Conservation (phyloP, 2,888 invertebrate species). For the Calliphora vomitoria region DNA sequence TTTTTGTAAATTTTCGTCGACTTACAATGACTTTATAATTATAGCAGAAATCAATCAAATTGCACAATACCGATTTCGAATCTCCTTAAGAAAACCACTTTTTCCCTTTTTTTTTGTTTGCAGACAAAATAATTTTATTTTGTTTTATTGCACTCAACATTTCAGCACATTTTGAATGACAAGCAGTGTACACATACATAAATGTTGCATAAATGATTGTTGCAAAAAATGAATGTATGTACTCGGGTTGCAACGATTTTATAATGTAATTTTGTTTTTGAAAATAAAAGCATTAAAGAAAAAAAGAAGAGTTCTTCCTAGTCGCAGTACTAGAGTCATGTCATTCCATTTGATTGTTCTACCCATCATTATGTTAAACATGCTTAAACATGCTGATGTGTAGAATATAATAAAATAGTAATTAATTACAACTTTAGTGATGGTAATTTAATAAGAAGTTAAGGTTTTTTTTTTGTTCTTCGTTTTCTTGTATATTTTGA, state of each 20-base stretch:
- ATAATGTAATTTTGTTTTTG: conserved; percentile 34
- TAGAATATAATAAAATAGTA: conserved; percentile 65
- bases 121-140: conserved; percentile 10
- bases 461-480: conserved; percentile 1
- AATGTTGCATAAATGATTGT: conserved; percentile 38
- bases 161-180: conserved; percentile 73
- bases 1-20: conserved; percentile 72
- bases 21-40: conserved; percentile 73
- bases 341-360: conserved; percentile 58
- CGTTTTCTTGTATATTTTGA: not conserved
- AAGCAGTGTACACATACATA: conserved; percentile 46
- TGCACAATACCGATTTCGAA: conserved; percentile 42
- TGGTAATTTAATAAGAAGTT: conserved; percentile 61
- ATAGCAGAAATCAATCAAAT: conserved; percentile 72
- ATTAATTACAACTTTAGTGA: conserved; percentile 69
- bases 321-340: conserved; percentile 37
- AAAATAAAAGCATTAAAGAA: not conserved
- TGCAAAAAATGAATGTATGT: conserved; percentile 7
- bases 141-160: conserved; percentile 58
- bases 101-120: not conserved
- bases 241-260: conserved; percentile 16
- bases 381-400: conserved; percentile 63
- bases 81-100: conserved; percentile 11
- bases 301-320: conserved; percentile 3
- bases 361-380: conserved; percentile 65